Evolutionary conservation across 2,797 vertebrate genomes (phyloP).

Genomic region (Taenioides sp.): DNA sequence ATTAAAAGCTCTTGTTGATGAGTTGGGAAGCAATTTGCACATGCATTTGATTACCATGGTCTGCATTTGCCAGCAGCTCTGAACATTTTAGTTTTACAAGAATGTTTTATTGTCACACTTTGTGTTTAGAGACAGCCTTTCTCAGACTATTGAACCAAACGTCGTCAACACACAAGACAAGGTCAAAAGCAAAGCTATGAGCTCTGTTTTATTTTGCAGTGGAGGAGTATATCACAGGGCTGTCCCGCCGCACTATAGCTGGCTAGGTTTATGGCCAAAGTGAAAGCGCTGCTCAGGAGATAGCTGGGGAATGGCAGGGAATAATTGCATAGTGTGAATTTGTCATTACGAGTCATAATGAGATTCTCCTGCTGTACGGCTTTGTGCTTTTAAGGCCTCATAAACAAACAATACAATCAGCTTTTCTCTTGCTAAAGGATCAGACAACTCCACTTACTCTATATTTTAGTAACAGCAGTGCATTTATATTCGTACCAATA

Average conservation of each 20-base stretch:
- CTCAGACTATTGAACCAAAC: conserved; percentile 9
- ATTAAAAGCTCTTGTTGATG: conserved; percentile 84
- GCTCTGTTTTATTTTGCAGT: conserved; percentile 48
- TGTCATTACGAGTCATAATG: conserved; percentile 79
- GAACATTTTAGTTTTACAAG: conserved; percentile 7
- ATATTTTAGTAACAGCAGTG: conserved; percentile 58
- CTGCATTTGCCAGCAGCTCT: conserved; percentile 37
- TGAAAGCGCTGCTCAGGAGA: conserved; percentile 61
- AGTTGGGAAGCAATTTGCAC: conserved; percentile 77
- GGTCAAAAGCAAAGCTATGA: conserved; percentile 32
- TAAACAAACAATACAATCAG: conserved; percentile 70
- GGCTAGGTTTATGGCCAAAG: conserved; percentile 66
- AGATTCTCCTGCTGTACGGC: conserved; percentile 68
- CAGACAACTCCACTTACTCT: conserved; percentile 45
- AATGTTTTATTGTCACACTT: conserved; percentile 7
- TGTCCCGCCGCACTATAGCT: conserved; percentile 40
- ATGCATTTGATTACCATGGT: conserved; percentile 78
- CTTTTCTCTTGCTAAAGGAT: conserved; percentile 54
- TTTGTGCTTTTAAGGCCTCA: conserved; percentile 70
- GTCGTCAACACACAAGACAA: conserved; percentile 27
- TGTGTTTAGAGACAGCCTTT: conserved; percentile 17
- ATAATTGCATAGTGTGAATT: conserved; percentile 77
- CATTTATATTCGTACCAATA: conserved; percentile 33
- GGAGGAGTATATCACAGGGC: conserved; percentile 56
- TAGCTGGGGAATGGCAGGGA: conserved; percentile 70